Percentiles rank a stretch among this genome's conserved stretches.
phyloP scores from a whole-genome alignment of 2,888 invertebrate species.

The Machimus atricapillus region DNA sequence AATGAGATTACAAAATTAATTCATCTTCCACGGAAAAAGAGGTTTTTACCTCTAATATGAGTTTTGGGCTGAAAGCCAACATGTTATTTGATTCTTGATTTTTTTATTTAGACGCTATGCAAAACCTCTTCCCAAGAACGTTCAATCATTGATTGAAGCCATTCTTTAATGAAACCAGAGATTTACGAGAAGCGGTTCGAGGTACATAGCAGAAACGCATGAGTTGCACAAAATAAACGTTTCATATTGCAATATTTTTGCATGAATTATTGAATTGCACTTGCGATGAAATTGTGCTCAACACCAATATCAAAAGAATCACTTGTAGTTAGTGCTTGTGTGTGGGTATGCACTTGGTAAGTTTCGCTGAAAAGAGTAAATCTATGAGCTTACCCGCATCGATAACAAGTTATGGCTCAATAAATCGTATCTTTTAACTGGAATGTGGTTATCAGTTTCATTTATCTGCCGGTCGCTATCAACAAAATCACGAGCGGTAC shows the following conservation, averaged over 20 bases:
- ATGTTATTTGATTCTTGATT: constrained; percentile 34
- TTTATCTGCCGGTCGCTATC: background rate
- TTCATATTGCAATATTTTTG: constrained; percentile 42
- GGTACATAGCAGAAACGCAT: background rate
- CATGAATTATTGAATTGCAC: constrained; percentile 45
- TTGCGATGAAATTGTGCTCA: constrained; percentile 35
- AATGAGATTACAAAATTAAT: background rate
- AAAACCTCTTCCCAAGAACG: constrained; percentile 5
- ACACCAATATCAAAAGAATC: background rate
- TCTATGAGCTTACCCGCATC: background rate
- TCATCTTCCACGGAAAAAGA: background rate
- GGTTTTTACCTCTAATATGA: background rate
- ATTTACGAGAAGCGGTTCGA: background rate
- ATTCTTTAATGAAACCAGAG: constrained; percentile 6
- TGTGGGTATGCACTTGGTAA: background rate
- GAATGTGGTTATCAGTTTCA: background rate
- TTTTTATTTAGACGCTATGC: background rate
- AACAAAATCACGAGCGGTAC: background rate
- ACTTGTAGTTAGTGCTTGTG: background rate
- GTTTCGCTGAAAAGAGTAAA: background rate
- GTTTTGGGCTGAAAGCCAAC: constrained; percentile 23
- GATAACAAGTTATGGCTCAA: background rate
- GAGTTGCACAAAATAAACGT: background rate
- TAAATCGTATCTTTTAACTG: background rate
- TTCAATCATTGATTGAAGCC: background rate